Percentiles rank a stretch among this genome's conserved stretches.
Evolutionary conservation across 2,797 vertebrate species (phyloP).

Genomic region (Acridotheres tristis): DNA sequence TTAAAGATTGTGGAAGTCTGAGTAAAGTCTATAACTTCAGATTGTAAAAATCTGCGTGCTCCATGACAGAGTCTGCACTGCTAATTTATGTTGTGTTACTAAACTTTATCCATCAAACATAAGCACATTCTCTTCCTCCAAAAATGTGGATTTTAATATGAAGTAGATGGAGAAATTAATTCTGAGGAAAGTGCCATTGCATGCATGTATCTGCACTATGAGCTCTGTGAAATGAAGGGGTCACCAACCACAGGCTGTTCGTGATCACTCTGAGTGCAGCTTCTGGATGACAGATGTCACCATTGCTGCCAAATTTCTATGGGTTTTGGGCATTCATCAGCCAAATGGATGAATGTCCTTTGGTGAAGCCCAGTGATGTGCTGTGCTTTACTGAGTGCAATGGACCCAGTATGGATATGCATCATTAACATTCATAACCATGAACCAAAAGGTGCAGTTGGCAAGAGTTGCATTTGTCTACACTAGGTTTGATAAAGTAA

Average conservation of each 20-base stretch:
- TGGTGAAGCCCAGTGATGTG: not conserved
- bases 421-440: not conserved
- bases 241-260: accelerated
- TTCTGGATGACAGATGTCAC: not conserved
- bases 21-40: not conserved
- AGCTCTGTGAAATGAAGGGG: not conserved
- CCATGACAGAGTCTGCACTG: not conserved
- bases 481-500: not conserved
- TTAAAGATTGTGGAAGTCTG: constrained; percentile 3
- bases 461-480: not conserved
- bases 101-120: not conserved
- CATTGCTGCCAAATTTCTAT: not conserved
- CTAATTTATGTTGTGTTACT: not conserved
- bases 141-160: not conserved
- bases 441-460: not conserved
- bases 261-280: not conserved
- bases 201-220: not conserved
- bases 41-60: not conserved
- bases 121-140: not conserved
- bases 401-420: too few species aligned
- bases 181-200: not conserved
- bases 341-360: not conserved
- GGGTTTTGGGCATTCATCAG: not conserved
- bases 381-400: not conserved
- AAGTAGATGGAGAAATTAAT: not conserved